Conservation (phyloP, 2,113 vertebrate species). For the Sphaerodactylus townsendi region DNA sequence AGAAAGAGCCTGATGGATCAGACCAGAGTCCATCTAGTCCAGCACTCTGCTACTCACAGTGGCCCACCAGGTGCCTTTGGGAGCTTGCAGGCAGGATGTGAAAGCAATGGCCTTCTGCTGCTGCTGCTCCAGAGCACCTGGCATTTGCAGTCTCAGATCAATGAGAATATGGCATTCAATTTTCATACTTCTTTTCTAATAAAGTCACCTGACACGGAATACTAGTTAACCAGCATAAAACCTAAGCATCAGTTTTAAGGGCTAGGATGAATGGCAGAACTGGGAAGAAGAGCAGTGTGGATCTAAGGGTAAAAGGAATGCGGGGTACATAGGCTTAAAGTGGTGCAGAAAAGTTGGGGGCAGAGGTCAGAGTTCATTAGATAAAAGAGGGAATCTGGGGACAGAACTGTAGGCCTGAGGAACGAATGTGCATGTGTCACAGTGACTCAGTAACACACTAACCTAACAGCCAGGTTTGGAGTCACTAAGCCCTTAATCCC, state of each 20-base stretch:
- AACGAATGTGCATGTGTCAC: conserved; percentile 14
- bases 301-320: neutral
- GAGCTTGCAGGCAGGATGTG: too few relatives aligned
- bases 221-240: neutral
- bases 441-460: conserved; percentile 87
- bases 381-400: neutral
- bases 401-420: neutral
- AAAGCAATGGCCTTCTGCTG: too few relatives aligned
- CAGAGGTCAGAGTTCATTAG: neutral
- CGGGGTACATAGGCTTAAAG: neutral
- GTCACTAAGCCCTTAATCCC: conserved; percentile 72
- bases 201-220: neutral
- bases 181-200: neutral
- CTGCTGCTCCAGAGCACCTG: too few relatives aligned
- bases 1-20: too few relatives aligned
- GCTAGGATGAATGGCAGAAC: neutral
- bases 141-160: too few relatives aligned
- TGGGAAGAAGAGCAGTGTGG: neutral
- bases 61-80: too few relatives aligned
- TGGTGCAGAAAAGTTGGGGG: neutral
- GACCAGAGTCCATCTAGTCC: too few relatives aligned
- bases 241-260: too few relatives aligned
- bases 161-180: neutral
- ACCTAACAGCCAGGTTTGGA: conserved; percentile 71
- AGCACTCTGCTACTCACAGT: too few relatives aligned